Evolutionary conservation across 2,797 vertebrate genomes (phyloP).

Genomic region (Trichosurus vulpecula): DNA sequence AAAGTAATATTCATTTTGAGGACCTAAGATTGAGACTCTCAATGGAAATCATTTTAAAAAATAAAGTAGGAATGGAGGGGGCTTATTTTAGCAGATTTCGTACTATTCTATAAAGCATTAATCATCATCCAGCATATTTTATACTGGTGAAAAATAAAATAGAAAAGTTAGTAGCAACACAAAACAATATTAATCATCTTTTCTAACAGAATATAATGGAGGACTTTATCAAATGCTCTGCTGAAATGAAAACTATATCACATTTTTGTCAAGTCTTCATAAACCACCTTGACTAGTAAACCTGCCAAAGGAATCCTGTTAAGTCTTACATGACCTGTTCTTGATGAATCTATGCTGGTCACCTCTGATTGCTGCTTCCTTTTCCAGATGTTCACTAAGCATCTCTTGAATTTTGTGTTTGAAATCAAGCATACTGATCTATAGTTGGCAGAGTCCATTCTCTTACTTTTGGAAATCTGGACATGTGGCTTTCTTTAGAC

Average conservation of each 20-base stretch:
- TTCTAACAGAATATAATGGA: not conserved
- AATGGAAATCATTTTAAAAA: not conserved
- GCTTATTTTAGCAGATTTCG: not conserved
- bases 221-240: not conserved
- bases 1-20: not conserved
- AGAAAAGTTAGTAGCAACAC: not conserved
- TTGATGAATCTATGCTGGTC: not conserved
- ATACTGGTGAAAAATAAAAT: not conserved
- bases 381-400: not conserved
- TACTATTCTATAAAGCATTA: not conserved
- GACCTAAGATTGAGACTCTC: not conserved
- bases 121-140: not conserved
- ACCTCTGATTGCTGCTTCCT: not conserved
- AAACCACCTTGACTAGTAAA: not conserved
- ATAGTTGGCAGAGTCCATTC: not conserved
- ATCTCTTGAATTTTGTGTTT: not conserved
- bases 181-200: not conserved
- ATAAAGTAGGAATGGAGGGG: not conserved
- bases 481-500: not conserved
- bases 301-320: not conserved
- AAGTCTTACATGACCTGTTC: not conserved
- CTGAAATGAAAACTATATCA: not conserved
- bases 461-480: not conserved
- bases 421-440: not conserved
- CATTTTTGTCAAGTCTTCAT: not conserved